phyloP scores from a whole-genome alignment of 2,888 invertebrate species.

The Lithodes maja region DNA sequence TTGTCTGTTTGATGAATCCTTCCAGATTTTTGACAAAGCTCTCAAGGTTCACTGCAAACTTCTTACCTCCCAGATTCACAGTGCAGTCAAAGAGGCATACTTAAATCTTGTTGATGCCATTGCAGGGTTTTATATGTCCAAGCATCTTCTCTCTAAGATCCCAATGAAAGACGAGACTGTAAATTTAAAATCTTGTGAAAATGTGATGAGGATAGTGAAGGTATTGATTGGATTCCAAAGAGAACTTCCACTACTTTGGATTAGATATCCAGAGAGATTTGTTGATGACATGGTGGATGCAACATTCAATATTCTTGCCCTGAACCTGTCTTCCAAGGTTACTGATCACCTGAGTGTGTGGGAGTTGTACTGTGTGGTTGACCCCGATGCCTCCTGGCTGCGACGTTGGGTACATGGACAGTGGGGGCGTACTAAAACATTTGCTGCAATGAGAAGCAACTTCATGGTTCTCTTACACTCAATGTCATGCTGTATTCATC shows the following conservation, averaged over 20 bases:
- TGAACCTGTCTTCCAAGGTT: conserved; percentile 35
- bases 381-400: conserved; percentile 65
- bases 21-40: conserved; percentile 65
- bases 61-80: conserved; percentile 67
- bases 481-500: conserved; percentile 40
- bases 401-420: conserved; percentile 64
- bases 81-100: conserved; percentile 68
- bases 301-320: conserved; percentile 54
- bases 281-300: conserved; percentile 60
- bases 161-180: conserved; percentile 44
- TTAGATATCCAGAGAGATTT: conserved; percentile 68
- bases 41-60: conserved; percentile 68
- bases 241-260: conserved; percentile 67
- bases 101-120: conserved; percentile 64
- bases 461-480: conserved; percentile 46
- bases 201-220: conserved; percentile 58
- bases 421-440: conserved; percentile 60
- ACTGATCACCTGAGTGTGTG: conserved; percentile 36
- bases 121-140: conserved; percentile 67
- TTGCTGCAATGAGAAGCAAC: conserved; percentile 52
- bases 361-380: conserved; percentile 60
- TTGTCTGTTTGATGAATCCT: conserved; percentile 53
- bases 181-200: conserved; percentile 49
- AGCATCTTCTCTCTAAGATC: conserved; percentile 51
- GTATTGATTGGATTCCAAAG: conserved; percentile 62